phyloP scores from a whole-genome alignment of 2,888 invertebrate species.

The Drosophila nr. fundita region DNA sequence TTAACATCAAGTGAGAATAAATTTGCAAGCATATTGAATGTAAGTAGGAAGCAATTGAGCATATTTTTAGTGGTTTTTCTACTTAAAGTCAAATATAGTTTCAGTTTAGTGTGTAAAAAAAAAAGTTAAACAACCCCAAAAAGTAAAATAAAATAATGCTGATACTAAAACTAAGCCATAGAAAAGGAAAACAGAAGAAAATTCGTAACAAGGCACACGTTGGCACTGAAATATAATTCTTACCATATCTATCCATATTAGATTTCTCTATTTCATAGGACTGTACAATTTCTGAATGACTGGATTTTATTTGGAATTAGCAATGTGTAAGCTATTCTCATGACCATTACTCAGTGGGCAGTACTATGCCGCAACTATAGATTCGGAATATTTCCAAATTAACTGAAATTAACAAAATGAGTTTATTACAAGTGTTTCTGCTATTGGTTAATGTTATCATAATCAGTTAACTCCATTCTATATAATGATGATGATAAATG shows the following conservation, averaged over 20 bases:
- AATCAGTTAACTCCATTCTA: neutral
- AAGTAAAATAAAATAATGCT: neutral
- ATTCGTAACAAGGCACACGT: slow-evolving; percentile 3
- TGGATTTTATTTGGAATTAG: neutral
- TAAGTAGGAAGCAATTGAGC: neutral
- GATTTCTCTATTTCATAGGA: slow-evolving; percentile 1
- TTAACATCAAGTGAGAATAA: neutral
- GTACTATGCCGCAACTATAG: neutral
- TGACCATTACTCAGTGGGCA: neutral
- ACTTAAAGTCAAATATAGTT: neutral
- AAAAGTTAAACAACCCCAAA: neutral
- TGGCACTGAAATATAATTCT: slow-evolving; percentile 30
- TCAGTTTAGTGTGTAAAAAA: neutral
- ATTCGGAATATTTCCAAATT: neutral
- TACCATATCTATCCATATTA: neutral
- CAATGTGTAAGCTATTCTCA: neutral
- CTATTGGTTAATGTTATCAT: neutral
- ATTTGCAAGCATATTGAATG: neutral
- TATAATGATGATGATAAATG: slow-evolving; percentile 21
- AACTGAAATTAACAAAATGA: neutral
- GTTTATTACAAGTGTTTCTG: neutral
- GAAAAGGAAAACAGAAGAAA: neutral
- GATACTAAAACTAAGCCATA: slow-evolving; percentile 7
- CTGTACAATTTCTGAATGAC: neutral
- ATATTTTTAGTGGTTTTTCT: neutral